Base-by-base conservation (phyloP, 2,888 invertebrate genomes). In the Cenopis cana region DNA sequence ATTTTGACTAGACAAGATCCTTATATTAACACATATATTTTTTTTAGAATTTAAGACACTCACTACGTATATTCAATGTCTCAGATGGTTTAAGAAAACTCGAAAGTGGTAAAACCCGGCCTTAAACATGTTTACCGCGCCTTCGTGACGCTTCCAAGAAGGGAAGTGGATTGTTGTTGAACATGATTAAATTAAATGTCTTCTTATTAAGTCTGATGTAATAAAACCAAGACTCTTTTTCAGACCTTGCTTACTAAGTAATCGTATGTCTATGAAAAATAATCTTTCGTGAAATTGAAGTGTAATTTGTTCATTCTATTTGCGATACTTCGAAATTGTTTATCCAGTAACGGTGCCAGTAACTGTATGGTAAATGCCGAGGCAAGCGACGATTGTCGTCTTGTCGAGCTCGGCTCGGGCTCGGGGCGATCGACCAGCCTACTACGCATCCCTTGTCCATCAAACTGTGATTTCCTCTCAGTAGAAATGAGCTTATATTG, bases 301-400 rank as follows among this genome's bases (percentile, higher is more conserved):
- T 20, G 68, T 18, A 29, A 36, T 55, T 33, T 38, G 55, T 29
- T 41, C 46, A 61, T 36, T 59, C 24, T 33, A 36, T 20, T 46
- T 46, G 9, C 41, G 33, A 61, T 20, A 50, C 49, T 56, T 36
- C 61, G 49, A 67, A 67, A 60, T 69, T 74, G 68, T 74, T 74
- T 72, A 69, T 68, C 59, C 62, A 54, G 55, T 72, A 74, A 74
- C 74, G 72, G 74, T 59, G 69, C 69, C 64, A 38, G 60, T 74
- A 74, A 74, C 74, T 74, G 74, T 74, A 68, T 68, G 67, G 55
- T 65, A 74, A 74, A 66, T 69, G 72, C 57, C 49, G 66, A 20
- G 62, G 60, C 60, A 54, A 54, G 54, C 59, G 54, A 33, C 46
- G 46, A 60, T 59, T 66, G n/a, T n/a, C n/a, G n/a, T n/a, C n/a